Base-by-base conservation (phyloP, 1,140 invertebrate genomes). In the Antheraea pernyi region DNA sequence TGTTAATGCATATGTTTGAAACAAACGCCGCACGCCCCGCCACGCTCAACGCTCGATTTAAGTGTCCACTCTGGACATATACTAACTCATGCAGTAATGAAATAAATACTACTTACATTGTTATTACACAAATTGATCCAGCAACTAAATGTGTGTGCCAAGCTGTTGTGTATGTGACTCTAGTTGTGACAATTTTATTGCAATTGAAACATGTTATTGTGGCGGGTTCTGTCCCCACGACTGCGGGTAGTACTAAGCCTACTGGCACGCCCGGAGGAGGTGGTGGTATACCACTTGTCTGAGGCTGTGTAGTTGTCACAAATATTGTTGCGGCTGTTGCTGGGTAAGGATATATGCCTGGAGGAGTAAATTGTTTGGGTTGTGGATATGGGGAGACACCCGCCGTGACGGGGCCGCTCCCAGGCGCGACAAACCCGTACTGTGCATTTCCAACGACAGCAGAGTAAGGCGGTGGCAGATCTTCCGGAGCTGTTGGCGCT, bases 111-210 rank as follows among this genome's bases (percentile, higher is more conserved):
- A 89, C 87, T 86, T 77, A 91, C 89, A 90, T 91, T 39, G 89
- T 90, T 16, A 86, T 85, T 11, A 91, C 79, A 70, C 89, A 91
- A 65, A 91, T 73, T 58, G 88, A 90, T 67, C 88, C 89, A 69
- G 89, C 89, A 16, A 89, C 85, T 67, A 91, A 73, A 76, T 91
- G 89, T 69, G 89, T 91, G 65, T 91, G 89, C 89, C 88, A 91
- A 48, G 87, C 85, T 65, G 89, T 90, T 65, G 85, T 89, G 66
- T 91, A 91, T 19, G 78, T 86, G 0, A 91, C 89, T 81, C 83
- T 86, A 19, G 89, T 90, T 46, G 87, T 90, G 5, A 91, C 86
- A n/a, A 89, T 81, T 83, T 89, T 89, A 5, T 80, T 81, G 70
- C 89, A 91, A 71, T 89, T 90, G 72, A 83, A 89, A 71, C 89